These are phyloP conservation scores for Zaprionus inermis DNA, from an alignment of 1,140 invertebrate species.

Conservation along the genomic window DNA sequence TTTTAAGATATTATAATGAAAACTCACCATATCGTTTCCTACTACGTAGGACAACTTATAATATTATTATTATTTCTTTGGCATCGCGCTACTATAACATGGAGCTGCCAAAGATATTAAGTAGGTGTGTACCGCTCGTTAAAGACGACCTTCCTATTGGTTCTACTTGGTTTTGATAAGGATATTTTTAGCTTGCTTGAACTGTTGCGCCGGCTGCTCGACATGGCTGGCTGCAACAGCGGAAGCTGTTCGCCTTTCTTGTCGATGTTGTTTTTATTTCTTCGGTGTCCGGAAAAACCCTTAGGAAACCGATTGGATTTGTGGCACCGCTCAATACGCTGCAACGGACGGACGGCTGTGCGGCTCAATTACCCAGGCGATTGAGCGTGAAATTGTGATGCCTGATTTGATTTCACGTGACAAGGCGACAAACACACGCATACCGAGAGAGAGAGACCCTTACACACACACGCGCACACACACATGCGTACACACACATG, in stretches of 20 bases:
- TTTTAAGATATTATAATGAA: neutral
- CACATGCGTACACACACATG: neutral
- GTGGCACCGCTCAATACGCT: slow-evolving; percentile 59
- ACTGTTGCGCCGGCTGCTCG: slow-evolving; percentile 73
- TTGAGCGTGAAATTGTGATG: slow-evolving; percentile 81
- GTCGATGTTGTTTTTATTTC: slow-evolving; percentile 57
- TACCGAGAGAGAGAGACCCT: slow-evolving; percentile 12
- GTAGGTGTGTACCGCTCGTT: neutral
- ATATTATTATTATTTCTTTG: neutral
- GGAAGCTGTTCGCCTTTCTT: slow-evolving; percentile 18
- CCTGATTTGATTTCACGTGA: slow-evolving; percentile 81
- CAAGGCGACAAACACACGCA: slow-evolving; percentile 52
- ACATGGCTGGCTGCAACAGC: slow-evolving; percentile 42
- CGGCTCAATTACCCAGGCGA: slow-evolving; percentile 75
- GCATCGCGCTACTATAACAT: neutral
- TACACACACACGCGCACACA: slow-evolving; percentile 13
- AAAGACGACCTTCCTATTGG: neutral
- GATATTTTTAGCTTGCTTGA: slow-evolving; percentile 22
- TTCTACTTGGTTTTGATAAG: neutral
- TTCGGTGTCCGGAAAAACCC: slow-evolving; percentile 56
- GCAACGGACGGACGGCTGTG: slow-evolving; percentile 63
- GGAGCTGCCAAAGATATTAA: neutral
- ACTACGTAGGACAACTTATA: neutral
- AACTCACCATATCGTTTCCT: neutral
- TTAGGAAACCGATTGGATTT: slow-evolving; percentile 67